Evolutionary conservation across 2,113 vertebrate genomes (phyloP).

Genomic region (Butastur rufipennis): DNA sequence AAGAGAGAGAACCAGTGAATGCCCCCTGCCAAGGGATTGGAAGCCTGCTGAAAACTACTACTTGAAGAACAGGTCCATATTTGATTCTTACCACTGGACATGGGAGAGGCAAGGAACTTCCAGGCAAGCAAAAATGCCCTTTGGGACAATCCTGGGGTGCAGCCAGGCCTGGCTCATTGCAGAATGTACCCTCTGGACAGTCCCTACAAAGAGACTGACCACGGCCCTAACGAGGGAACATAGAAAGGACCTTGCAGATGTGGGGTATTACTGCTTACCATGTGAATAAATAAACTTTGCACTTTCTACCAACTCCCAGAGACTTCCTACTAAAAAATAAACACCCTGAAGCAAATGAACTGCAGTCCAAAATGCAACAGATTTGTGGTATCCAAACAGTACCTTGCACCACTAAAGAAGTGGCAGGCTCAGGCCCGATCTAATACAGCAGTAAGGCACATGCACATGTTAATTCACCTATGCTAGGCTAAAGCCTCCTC

Average conservation of each 20-base stretch:
- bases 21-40: background rate
- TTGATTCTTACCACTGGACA: conserved; percentile 78
- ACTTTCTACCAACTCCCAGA: accelerated
- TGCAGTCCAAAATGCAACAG: background rate
- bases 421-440: background rate
- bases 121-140: conserved; percentile 83
- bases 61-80: accelerated
- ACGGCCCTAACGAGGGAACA: conserved; percentile 57
- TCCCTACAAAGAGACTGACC: conserved; percentile 73
- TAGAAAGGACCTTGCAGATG: background rate
- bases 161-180: conserved; percentile 77
- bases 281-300: accelerated
- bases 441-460: background rate
- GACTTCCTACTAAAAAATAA: background rate
- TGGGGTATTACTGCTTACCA: too few relatives aligned
- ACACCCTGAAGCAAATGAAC: background rate
- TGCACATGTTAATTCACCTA: accelerated
- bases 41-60: background rate
- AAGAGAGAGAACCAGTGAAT: background rate
- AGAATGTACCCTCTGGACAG: conserved; percentile 81
- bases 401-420: background rate
- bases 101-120: conserved; percentile 61
- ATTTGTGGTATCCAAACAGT: background rate
- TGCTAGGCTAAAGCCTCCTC: background rate
- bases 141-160: conserved; percentile 74